Percentiles rank a stretch among this genome's conserved stretches.
These are phyloP conservation scores for Micrasema minimum DNA, from an alignment of 1,140 invertebrate species.

Conservation along the genomic window DNA sequence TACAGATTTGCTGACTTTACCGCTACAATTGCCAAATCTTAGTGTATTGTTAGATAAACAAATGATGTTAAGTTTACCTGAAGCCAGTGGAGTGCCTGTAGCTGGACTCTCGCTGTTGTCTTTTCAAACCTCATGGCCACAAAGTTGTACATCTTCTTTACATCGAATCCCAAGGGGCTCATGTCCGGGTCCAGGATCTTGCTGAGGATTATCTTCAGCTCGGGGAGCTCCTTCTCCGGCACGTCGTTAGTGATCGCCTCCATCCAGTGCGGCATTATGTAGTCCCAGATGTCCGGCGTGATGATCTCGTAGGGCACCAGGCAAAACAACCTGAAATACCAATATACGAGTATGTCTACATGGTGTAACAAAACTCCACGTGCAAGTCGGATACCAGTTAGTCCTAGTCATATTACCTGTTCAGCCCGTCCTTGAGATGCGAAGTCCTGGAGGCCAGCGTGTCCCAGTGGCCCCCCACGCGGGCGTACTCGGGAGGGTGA, in stretches of 20 bases:
- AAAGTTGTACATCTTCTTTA: slow-evolving; percentile 95
- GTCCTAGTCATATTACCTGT: slow-evolving; percentile 60
- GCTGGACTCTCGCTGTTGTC: slow-evolving; percentile 86
- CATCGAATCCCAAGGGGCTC: slow-evolving; percentile 93
- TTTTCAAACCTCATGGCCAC: slow-evolving; percentile 87
- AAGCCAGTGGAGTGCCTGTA: slow-evolving; percentile 95
- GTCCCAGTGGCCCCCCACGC: slow-evolving; percentile 96
- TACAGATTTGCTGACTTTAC: not conserved
- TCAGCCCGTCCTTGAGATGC: slow-evolving; percentile 94
- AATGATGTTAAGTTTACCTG: slow-evolving; percentile 81
- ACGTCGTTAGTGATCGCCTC: slow-evolving; percentile 96
- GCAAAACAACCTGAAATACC: slow-evolving; percentile 81
- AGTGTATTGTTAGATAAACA: no score
- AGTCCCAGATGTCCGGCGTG: slow-evolving; percentile 95
- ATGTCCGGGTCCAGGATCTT: slow-evolving; percentile 98
- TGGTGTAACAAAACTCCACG: no score
- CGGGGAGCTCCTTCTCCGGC: slow-evolving; percentile 89
- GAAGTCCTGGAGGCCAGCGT: slow-evolving; percentile 87
- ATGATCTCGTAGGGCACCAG: slow-evolving; percentile 98
- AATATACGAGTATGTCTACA: no score
- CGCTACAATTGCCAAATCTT: no score
- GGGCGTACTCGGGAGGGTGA: slow-evolving; percentile 88
- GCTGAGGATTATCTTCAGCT: slow-evolving; percentile 92
- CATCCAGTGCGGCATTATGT: slow-evolving; percentile 98
- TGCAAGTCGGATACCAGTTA: no score